A percentile compares a stretch with the other conserved stretches of the same genome.
Conservation (phyloP, 2,888 invertebrate species). For the Drosophila algonquin region DNA sequence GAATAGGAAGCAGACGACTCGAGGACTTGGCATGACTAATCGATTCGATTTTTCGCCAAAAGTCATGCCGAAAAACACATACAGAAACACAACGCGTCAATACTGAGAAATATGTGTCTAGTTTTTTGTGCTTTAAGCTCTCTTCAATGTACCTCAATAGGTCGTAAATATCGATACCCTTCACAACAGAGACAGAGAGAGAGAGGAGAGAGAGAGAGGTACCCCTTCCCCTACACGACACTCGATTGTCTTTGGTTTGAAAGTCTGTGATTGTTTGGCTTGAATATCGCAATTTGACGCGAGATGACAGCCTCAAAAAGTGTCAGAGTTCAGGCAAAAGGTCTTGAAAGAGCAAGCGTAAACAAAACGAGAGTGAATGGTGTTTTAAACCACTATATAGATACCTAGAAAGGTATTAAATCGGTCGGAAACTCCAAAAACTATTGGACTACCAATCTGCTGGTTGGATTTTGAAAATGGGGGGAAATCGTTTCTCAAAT, state of each 20-base stretch:
- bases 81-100: too few relatives aligned
- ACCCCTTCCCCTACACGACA: background rate
- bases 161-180: constrained; percentile 46
- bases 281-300: constrained; percentile 24
- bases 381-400: background rate
- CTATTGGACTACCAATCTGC: too few relatives aligned
- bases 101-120: constrained; percentile 37
- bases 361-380: background rate
- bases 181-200: background rate
- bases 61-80: constrained; percentile 55
- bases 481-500: background rate
- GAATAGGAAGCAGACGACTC: constrained; percentile 51
- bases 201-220: background rate
- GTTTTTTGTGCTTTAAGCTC: constrained; percentile 42
- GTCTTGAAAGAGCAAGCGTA: constrained; percentile 7
- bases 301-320: constrained; percentile 36
- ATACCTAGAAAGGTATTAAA: background rate
- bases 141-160: constrained; percentile 26
- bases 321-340: constrained; percentile 36
- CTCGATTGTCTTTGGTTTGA: constrained; percentile 17
- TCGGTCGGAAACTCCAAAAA: background rate
- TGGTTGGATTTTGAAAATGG: background rate
- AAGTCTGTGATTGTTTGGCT: constrained; percentile 26
- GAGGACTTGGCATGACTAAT: constrained; percentile 76
- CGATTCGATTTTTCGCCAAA: constrained; percentile 78